Percentiles rank a stretch among this genome's conserved stretches.
Evolutionary conservation across 2,797 vertebrate genomes (phyloP).

Genomic region (Trematomus bernacchii): DNA sequence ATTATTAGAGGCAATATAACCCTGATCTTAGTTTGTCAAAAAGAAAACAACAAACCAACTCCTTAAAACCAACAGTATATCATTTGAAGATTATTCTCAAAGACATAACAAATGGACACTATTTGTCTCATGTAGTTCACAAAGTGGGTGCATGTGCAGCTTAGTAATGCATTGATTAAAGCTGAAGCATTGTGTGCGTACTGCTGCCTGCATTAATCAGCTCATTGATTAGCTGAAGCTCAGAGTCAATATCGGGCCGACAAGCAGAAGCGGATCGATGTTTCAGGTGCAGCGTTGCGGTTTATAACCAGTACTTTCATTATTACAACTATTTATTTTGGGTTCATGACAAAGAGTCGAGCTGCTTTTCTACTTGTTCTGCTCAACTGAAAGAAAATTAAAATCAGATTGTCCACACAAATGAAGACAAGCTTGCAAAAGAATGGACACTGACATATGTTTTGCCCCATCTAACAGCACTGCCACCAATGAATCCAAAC

Average conservation of each 20-base stretch:
- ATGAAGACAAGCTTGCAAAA: neutral
- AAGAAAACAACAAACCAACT: neutral
- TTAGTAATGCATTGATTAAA: slow-evolving; percentile 50
- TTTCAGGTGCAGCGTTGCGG: slow-evolving; percentile 22
- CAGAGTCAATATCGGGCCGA: slow-evolving; percentile 51
- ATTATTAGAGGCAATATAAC: slow-evolving; percentile 7
- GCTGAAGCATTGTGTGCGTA: slow-evolving; percentile 6
- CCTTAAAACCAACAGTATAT: slow-evolving; percentile 6
- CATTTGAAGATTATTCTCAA: slow-evolving; percentile 14
- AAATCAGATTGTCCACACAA: slow-evolving; percentile 1
- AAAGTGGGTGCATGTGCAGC: slow-evolving; percentile 38
- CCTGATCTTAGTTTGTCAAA: neutral
- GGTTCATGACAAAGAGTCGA: slow-evolving; percentile 7
- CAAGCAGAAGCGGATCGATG: slow-evolving; percentile 44
- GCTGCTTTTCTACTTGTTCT: neutral
- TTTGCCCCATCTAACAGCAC: neutral
- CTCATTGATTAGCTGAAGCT: slow-evolving; percentile 65
- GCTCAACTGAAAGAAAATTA: neutral
- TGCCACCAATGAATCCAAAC: neutral
- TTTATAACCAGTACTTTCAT: slow-evolving; percentile 22
- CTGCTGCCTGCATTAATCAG: slow-evolving; percentile 59
- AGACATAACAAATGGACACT: slow-evolving; percentile 8
- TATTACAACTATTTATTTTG: neutral
- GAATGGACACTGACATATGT: slow-evolving; percentile 7
- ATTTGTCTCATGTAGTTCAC: slow-evolving; percentile 35